Evolutionary conservation across 2,797 vertebrate genomes (phyloP).

Genomic region (Jordanella pulchra): DNA sequence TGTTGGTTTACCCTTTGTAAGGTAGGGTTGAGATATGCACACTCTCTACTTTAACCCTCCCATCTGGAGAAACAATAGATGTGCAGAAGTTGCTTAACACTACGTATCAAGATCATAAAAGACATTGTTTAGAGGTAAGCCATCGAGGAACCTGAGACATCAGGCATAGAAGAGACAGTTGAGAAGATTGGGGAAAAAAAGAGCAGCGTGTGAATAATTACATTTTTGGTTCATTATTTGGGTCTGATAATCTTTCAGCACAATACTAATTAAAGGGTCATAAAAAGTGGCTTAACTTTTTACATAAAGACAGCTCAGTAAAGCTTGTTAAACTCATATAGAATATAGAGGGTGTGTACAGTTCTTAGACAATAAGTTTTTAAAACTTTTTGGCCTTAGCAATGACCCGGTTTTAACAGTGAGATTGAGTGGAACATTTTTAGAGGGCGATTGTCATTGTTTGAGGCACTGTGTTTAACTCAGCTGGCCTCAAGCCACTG

Average conservation of each 20-base stretch:
- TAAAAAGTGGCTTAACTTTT: slow-evolving; percentile 42
- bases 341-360: slow-evolving; percentile 16
- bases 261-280: slow-evolving; percentile 63
- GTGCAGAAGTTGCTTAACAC: slow-evolving; percentile 67
- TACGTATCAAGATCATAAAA: slow-evolving; percentile 75
- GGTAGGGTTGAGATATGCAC: slow-evolving; percentile 63
- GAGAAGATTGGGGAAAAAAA: slow-evolving; percentile 66
- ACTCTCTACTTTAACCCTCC: slow-evolving; percentile 69
- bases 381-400: slow-evolving; percentile 45
- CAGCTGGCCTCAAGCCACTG: slow-evolving; percentile 51
- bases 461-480: slow-evolving; percentile 35
- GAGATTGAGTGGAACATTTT: slow-evolving; percentile 26
- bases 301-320: slow-evolving; percentile 32
- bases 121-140: slow-evolving; percentile 63
- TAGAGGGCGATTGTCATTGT: slow-evolving; percentile 11
- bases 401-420: slow-evolving; percentile 37
- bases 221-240: slow-evolving; percentile 60
- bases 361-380: slow-evolving; percentile 35
- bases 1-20: slow-evolving; percentile 71
- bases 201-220: slow-evolving; percentile 72
- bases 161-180: slow-evolving; percentile 67
- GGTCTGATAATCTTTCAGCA: slow-evolving; percentile 58
- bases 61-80: slow-evolving; percentile 65
- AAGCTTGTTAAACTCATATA: slow-evolving; percentile 28
- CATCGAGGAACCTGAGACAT: slow-evolving; percentile 71